phyloP scores from a whole-genome alignment of 2,113 vertebrate genomes.

The Gorsachius goisagi region DNA sequence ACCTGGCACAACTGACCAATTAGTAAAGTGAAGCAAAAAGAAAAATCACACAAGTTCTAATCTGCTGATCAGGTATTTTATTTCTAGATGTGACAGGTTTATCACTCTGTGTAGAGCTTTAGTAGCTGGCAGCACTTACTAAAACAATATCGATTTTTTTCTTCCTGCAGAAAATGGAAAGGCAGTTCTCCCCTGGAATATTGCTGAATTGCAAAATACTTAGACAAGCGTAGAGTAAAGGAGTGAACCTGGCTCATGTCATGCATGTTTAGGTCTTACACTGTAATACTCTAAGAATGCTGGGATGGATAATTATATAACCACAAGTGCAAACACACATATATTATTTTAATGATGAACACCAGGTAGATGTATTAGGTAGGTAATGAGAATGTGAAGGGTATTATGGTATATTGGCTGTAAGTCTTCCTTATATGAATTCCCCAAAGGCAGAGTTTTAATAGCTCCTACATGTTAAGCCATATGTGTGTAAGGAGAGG shows the following conservation, averaged over 20 bases:
- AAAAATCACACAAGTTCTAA: neutral
- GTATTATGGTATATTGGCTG: neutral
- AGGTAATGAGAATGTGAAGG: neutral
- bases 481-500: neutral
- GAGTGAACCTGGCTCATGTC: neutral
- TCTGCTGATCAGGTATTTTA: neutral
- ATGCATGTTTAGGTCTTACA: neutral
- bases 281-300: neutral
- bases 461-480: neutral
- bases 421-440: neutral
- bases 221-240: neutral
- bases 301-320: neutral
- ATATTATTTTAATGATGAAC: neutral
- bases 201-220: neutral
- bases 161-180: neutral
- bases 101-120: neutral
- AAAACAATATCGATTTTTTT: neutral
- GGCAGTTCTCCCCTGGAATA: neutral
- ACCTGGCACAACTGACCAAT: neutral
- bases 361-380: neutral
- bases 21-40: constrained; percentile 5
- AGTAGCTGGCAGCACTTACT: neutral
- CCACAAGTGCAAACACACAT: neutral
- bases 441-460: neutral
- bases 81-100: neutral